These are phyloP conservation scores for Myotis daubentonii DNA, from an alignment of 2,797 vertebrate species.

Conservation along the genomic window DNA sequence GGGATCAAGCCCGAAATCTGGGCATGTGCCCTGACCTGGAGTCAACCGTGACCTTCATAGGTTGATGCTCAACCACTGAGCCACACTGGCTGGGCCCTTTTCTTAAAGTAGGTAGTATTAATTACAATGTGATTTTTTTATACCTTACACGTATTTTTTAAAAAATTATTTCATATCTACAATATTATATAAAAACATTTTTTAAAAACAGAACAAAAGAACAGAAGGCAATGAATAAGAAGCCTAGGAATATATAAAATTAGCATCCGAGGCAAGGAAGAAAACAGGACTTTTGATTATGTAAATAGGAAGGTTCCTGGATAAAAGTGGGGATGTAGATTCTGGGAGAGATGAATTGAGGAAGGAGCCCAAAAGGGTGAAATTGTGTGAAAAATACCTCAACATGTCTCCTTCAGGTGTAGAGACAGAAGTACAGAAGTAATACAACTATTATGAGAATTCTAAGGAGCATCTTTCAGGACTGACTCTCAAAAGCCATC, in stretches of 20 bases:
- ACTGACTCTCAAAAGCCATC: background rate
- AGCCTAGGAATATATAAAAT: constrained; percentile 43
- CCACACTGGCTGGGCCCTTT: background rate
- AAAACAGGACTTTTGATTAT: constrained; percentile 52
- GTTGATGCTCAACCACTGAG: background rate
- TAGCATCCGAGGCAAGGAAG: constrained; percentile 24
- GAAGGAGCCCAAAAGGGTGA: background rate
- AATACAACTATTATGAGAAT: background rate
- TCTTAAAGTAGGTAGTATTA: constrained; percentile 35
- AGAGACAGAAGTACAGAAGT: background rate
- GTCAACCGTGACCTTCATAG: background rate
- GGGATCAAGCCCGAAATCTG: background rate
- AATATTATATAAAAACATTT: constrained; percentile 39
- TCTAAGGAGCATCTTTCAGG: background rate
- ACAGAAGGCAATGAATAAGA: constrained; percentile 56
- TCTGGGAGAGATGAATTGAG: background rate
- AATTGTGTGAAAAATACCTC: constrained; percentile 25
- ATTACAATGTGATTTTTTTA: constrained; percentile 23
- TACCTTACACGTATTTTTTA: background rate
- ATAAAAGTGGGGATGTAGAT: constrained; percentile 28
- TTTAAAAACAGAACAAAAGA: constrained; percentile 24
- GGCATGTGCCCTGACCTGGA: background rate
- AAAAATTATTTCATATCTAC: constrained; percentile 35
- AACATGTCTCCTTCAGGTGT: background rate
- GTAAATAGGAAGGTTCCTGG: constrained; percentile 40